Evolutionary conservation across 2,888 invertebrate species (phyloP), one percentile per base, ranked within the genome.

Genomic region (Torymus auratus): DNA sequence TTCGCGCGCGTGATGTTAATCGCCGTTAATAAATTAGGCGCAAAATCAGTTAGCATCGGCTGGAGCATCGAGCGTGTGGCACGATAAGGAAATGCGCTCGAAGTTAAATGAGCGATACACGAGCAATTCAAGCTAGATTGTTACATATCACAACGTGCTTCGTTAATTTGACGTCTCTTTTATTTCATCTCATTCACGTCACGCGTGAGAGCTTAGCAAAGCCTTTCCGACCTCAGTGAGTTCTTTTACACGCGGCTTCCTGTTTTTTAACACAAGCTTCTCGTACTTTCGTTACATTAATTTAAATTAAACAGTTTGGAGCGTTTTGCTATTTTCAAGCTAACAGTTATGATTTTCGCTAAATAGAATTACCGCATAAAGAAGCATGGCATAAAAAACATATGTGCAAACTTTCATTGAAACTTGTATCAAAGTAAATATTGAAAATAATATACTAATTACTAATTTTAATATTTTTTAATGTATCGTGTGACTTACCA

Each of bases 51-150:
- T 64, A 61, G 68, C 68, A 62, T 67, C 56, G 65, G 23, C 76
- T 55, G 15, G 4, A 23, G 0, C 13, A 56, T n/a, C 50, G 62
- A 53, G 58, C 41, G 15, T 55, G 76, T 61, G 55, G 55, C 65
- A 14, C 53, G 71, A 67, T 74, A 75, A 71, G 56, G 61, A 81
- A 71, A 77, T 73, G 77, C 72, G 62, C 72, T 68, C 68, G 80
- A 77, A 77, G 77, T 72, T 77, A 15, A 28, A 75, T 50, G 12
- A 58, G n/a, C 60, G 62, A 15, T 3, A 53, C 14, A 67, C 75
- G 69, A 67, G 61, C 67, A 68, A 67, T 71, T 71, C 50, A 81
- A 81, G 67, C 67, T 78, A 56, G 20, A 62, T 41, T 41, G 61
- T 75, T 65, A 73, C 77, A 56, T 71, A 75, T 62, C 28, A 41